Percentiles rank a stretch among this genome's conserved stretches.
Evolutionary conservation across 2,113 vertebrate genomes (phyloP).

Genomic region (Thamnophis sirtalis): DNA sequence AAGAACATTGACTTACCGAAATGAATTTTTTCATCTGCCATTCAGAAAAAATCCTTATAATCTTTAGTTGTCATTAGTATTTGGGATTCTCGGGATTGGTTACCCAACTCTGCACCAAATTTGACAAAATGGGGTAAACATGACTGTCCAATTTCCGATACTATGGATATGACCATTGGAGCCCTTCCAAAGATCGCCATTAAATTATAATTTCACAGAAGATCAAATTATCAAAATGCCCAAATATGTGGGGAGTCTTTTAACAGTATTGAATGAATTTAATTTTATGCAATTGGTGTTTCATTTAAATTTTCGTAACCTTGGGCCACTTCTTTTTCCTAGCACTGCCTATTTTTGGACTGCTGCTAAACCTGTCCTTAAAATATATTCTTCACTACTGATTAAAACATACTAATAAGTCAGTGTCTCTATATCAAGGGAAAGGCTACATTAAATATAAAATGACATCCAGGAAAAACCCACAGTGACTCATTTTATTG

Average conservation of each 20-base stretch:
- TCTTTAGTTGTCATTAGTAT: too few relatives aligned
- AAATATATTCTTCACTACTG: neutral
- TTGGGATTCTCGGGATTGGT: too few relatives aligned
- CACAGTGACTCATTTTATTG: neutral
- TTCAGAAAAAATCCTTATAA: too few relatives aligned
- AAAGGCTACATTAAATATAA: neutral
- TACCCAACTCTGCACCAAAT: too few relatives aligned
- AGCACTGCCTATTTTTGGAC: neutral
- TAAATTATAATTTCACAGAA: neutral
- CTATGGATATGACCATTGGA: too few relatives aligned
- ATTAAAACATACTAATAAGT: neutral
- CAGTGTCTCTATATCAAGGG: neutral
- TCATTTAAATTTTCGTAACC: neutral
- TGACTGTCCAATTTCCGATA: too few relatives aligned
- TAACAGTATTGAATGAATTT: neutral
- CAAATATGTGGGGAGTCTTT: neutral
- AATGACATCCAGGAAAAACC: neutral
- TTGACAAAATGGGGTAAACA: too few relatives aligned
- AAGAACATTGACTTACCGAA: too few relatives aligned
- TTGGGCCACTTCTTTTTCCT: neutral
- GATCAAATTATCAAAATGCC: neutral
- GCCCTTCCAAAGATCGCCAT: neutral
- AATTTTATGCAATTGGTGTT: neutral
- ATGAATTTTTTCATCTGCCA: too few relatives aligned
- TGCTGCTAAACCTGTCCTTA: neutral